Evolutionary conservation across 2,797 vertebrate species (phyloP).

Genomic region (Allobates femoralis): DNA sequence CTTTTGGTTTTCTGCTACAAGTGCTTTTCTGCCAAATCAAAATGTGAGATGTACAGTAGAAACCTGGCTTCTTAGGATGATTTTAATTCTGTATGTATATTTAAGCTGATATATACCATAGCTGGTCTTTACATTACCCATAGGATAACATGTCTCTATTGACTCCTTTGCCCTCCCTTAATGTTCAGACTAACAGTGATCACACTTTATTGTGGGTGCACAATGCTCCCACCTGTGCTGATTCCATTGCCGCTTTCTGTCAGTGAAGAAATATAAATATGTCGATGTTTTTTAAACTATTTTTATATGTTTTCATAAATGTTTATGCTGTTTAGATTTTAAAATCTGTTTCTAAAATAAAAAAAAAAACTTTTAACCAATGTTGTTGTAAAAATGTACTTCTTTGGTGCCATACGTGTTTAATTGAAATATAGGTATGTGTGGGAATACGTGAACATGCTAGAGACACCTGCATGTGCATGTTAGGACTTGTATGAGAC

Average conservation of each 20-base stretch:
- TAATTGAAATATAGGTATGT: background rate
- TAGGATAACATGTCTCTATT: background rate
- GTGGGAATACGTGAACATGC: background rate
- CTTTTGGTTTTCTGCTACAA: background rate
- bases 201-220: background rate
- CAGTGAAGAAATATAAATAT: conserved; percentile 34
- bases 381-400: background rate
- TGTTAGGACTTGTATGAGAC: background rate
- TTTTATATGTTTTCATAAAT: conserved; percentile 46
- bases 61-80: conserved; percentile 13
- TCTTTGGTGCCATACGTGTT: background rate
- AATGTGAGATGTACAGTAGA: conserved; percentile 24
- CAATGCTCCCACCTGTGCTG: background rate
- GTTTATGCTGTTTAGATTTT: conserved; percentile 30
- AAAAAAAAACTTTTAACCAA: conserved; percentile 12
- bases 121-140: background rate
- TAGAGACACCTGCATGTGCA: background rate
- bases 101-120: background rate
- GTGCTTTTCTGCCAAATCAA: conserved; percentile 24
- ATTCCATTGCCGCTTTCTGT: background rate
- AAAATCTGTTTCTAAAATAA: conserved; percentile 50
- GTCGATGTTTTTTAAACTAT: conserved; percentile 22
- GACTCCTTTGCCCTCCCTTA: background rate
- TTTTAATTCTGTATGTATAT: conserved; percentile 13
- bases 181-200: background rate